phyloP scores from a whole-genome alignment of 2,888 invertebrate species.

The Coremacera marginata region DNA sequence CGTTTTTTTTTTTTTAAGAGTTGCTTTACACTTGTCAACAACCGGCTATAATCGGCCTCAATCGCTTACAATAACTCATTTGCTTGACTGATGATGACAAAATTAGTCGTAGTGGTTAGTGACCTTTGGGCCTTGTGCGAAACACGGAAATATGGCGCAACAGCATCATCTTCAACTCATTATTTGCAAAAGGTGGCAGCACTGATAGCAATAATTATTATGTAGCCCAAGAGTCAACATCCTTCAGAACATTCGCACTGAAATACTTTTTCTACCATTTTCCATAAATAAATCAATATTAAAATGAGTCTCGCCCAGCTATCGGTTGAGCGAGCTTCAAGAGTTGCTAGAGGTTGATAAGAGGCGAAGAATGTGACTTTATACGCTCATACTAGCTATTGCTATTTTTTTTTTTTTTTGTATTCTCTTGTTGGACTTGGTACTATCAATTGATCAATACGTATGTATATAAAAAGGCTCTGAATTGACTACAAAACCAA shows the following conservation, averaged over 20 bases:
- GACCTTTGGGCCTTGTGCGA: too few species aligned
- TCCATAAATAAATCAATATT: conserved; percentile 43
- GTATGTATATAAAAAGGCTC: conserved; percentile 18
- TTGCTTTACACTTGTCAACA: too few species aligned
- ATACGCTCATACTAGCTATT: background rate
- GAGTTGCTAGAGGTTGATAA: conserved; percentile 19
- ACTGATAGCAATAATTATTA: conserved; percentile 31
- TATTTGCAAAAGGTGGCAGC: conserved; percentile 15
- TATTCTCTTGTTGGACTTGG: conserved; percentile 29
- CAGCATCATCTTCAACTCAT: background rate
- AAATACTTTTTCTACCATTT: conserved; percentile 37
- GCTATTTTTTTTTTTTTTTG: conserved; percentile 4
- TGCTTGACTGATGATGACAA: too few species aligned
- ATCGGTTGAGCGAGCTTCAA: conserved; percentile 27
- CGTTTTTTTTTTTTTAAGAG: too few species aligned
- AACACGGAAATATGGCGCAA: background rate
- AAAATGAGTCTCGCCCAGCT: conserved; percentile 29
- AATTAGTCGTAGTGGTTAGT: too few species aligned
- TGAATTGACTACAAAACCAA: conserved; percentile 27
- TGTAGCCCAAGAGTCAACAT: conserved; percentile 59
- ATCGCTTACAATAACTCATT: too few species aligned
- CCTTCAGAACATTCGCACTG: conserved; percentile 62
- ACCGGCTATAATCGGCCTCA: too few species aligned
- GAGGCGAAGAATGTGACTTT: conserved; percentile 30
- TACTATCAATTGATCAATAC: conserved; percentile 31